Conservation (phyloP, 1,140 invertebrate genomes). For the Pseudomyrmex dendroicus region DNA sequence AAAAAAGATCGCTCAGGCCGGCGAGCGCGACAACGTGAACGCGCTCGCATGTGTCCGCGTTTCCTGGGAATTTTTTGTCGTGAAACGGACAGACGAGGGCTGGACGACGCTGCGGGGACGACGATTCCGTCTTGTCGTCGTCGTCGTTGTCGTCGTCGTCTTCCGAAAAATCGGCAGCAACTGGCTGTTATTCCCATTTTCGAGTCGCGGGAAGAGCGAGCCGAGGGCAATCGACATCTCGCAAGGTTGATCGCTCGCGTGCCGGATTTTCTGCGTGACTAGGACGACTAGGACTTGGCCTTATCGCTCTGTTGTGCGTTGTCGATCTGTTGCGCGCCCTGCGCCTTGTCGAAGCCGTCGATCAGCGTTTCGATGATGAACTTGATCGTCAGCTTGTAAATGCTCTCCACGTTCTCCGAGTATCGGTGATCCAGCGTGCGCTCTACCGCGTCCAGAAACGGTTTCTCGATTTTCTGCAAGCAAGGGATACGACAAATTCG, state of each 20-base stretch:
- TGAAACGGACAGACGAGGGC: conserved; percentile 13
- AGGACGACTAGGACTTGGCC: conserved; percentile 78
- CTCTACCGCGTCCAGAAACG: conserved; percentile 94
- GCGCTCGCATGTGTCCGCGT: conserved; percentile 38
- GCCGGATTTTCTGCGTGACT: conserved; percentile 32
- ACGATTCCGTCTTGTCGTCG: neutral
- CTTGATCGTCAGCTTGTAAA: conserved; percentile 96
- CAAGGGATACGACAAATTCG: conserved; percentile 66
- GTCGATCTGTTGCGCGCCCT: conserved; percentile 32
- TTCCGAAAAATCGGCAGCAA: conserved; percentile 2
- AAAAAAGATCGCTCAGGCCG: conserved; percentile 42
- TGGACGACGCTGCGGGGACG: conserved; percentile 16
- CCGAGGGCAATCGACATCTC: conserved; percentile 32
- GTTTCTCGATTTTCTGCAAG: conserved; percentile 95
- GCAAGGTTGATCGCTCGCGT: conserved; percentile 33
- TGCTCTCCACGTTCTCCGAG: conserved; percentile 95
- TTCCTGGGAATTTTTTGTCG: neutral
- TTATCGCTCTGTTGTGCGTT: conserved; percentile 51
- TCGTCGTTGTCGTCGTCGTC: neutral
- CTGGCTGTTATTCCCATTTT: conserved; percentile 9
- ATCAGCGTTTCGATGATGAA: conserved; percentile 95
- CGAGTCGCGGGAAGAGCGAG: neutral
- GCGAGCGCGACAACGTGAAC: conserved; percentile 15
- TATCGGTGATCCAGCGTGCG: conserved; percentile 94
- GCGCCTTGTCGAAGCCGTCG: conserved; percentile 90